phyloP scores from a whole-genome alignment of 2,888 invertebrate genomes.

The Drosophila antonietae region DNA sequence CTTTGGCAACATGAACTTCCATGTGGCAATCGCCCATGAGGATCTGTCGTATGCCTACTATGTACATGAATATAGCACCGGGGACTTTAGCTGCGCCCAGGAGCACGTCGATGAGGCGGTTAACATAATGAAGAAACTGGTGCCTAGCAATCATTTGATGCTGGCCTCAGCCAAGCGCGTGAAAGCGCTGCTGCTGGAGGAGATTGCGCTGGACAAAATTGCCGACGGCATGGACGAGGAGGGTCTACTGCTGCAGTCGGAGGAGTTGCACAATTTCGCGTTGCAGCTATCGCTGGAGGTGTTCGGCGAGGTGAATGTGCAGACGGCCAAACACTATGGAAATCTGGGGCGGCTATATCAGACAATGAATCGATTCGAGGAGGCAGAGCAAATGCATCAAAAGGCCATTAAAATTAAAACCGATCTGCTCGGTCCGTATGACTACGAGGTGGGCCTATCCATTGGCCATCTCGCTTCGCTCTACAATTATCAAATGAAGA shows the following conservation, averaged over 20 bases:
- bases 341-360: conserved; percentile 97
- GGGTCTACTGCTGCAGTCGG: conserved; percentile 90
- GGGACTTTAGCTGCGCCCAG: conserved; percentile 92
- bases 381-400: conserved; percentile 96
- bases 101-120: conserved; percentile 94
- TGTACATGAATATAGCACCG: conserved; percentile 95
- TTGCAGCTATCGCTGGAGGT: conserved; percentile 91
- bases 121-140: conserved; percentile 90
- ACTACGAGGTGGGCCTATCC: conserved; percentile 96
- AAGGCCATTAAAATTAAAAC: conserved; percentile 97
- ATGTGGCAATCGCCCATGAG: conserved; percentile 95
- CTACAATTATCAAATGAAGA: conserved; percentile 97
- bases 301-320: conserved; percentile 96
- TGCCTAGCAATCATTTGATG: conserved; percentile 93
- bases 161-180: conserved; percentile 95
- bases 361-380: conserved; percentile 94
- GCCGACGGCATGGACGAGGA: conserved; percentile 85
- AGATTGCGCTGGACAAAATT: conserved; percentile 94
- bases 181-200: conserved; percentile 96
- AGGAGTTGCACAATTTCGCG: conserved; percentile 93
- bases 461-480: conserved; percentile 97
- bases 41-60: conserved; percentile 97
- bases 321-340: conserved; percentile 98
- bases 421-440: conserved; percentile 92
- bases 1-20: conserved; percentile 93